phyloP scores from a whole-genome alignment of 2,113 vertebrate genomes.

The Vidua chalybeata region DNA sequence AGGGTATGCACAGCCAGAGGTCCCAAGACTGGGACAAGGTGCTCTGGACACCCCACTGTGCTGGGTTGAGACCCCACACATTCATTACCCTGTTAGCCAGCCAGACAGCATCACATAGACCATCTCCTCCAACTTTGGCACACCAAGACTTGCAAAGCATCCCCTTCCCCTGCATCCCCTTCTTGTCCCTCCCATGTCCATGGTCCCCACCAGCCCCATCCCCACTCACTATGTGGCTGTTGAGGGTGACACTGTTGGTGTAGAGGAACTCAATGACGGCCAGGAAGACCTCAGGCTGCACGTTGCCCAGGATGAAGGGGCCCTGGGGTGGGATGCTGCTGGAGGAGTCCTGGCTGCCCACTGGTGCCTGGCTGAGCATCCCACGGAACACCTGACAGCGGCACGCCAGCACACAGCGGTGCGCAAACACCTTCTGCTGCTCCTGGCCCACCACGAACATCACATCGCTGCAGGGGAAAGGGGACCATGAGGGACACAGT shows the following conservation, averaged over 20 bases:
- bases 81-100: neutral
- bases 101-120: neutral
- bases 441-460: constrained; percentile 80
- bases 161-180: too few species aligned
- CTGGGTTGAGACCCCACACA: neutral
- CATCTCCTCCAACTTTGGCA: neutral
- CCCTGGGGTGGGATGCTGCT: neutral
- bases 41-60: neutral
- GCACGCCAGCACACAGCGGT: constrained; percentile 77
- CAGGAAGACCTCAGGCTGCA: constrained; percentile 79
- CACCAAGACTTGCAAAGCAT: neutral
- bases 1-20: neutral
- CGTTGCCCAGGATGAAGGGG: constrained; percentile 71
- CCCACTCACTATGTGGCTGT: constrained; percentile 73
- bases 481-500: accelerated
- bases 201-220: neutral
- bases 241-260: constrained; percentile 77
- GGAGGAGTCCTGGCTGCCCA: neutral
- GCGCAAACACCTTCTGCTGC: constrained; percentile 75
- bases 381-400: constrained; percentile 76
- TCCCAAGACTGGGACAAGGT: neutral
- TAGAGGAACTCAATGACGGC: constrained; percentile 81
- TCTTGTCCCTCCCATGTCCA: neutral
- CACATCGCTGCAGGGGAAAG: constrained; percentile 69
- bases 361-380: constrained; percentile 61